A percentile compares a stretch with the other conserved stretches of the same genome.
phyloP scores from a whole-genome alignment of 2,888 invertebrate genomes.

The Dasysyrphus tricinctus region DNA sequence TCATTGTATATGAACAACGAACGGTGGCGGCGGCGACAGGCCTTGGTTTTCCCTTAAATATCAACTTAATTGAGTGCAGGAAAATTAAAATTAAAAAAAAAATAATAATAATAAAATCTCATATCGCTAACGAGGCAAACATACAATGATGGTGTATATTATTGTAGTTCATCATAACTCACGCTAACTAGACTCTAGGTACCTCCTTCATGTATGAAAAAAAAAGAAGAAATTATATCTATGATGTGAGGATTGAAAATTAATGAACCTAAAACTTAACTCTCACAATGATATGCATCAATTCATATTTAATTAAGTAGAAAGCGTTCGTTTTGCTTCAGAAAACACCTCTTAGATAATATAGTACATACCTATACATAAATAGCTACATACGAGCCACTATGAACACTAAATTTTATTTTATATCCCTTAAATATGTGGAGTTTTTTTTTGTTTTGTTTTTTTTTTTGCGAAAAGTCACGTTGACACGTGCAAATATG shows the following conservation, averaged over 20 bases:
- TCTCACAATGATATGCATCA: constrained; percentile 63
- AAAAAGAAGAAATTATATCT: background rate
- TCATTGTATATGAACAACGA: constrained; percentile 33
- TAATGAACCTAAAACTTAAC: constrained; percentile 31
- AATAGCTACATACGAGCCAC: constrained; percentile 2
- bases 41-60: constrained; percentile 41
- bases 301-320: constrained; percentile 70
- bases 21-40: background rate
- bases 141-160: background rate
- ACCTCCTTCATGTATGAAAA: background rate
- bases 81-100: constrained; percentile 23
- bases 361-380: background rate
- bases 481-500: constrained; percentile 71
- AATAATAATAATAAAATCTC: constrained; percentile 33
- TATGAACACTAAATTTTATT: constrained; percentile 45
- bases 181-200: constrained; percentile 26
- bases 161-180: constrained; percentile 53
- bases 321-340: constrained; percentile 66
- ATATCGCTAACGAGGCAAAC: constrained; percentile 51
- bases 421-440: constrained; percentile 18
- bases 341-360: constrained; percentile 24
- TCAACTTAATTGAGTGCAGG: constrained; percentile 53
- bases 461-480: constrained; percentile 57
- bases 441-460: constrained; percentile 46
- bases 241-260: constrained; percentile 18